A percentile compares a stretch with the other conserved stretches of the same genome.
Evolutionary conservation across 2,797 vertebrate genomes (phyloP).

Genomic region (Luscinia luscinia): DNA sequence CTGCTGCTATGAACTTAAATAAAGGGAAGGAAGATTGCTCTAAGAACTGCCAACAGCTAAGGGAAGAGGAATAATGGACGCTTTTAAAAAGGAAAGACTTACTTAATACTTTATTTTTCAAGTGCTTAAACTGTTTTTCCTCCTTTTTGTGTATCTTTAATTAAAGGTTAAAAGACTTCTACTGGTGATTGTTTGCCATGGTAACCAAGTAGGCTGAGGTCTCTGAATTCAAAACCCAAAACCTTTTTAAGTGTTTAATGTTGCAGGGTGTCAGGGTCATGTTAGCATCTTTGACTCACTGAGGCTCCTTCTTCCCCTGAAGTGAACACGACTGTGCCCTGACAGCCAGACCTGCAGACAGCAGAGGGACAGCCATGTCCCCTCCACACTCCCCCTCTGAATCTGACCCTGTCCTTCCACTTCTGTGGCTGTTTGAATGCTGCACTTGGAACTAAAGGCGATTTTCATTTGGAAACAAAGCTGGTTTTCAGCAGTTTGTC

Average conservation of each 20-base stretch:
- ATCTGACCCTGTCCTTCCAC: background rate
- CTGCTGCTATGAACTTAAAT: slow-evolving; percentile 3
- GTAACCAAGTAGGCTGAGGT: slow-evolving; percentile 53
- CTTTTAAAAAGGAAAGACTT: slow-evolving; percentile 32
- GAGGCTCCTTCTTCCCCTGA: background rate
- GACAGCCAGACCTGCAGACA: background rate
- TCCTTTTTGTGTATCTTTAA: slow-evolving; percentile 63
- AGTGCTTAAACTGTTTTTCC: slow-evolving; percentile 49
- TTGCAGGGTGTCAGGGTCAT: background rate
- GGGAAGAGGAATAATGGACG: slow-evolving; percentile 24
- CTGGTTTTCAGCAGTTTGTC: background rate
- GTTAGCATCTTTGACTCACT: background rate
- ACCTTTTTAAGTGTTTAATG: slow-evolving; percentile 38
- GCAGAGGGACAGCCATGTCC: background rate
- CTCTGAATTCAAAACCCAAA: slow-evolving; percentile 49
- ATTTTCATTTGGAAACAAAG: slow-evolving; percentile 22
- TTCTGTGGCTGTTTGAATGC: background rate
- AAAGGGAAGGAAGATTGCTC: background rate
- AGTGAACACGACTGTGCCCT: background rate
- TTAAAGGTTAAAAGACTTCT: slow-evolving; percentile 67
- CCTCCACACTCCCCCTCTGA: background rate
- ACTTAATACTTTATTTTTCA: slow-evolving; percentile 58
- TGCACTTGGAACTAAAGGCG: slow-evolving; percentile 5
- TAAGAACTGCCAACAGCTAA: slow-evolving; percentile 7
- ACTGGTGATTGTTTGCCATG: slow-evolving; percentile 57